A percentile compares a stretch with the other conserved stretches of the same genome.
Evolutionary conservation across 2,113 vertebrate species (phyloP).

Genomic region (Bucco capensis): DNA sequence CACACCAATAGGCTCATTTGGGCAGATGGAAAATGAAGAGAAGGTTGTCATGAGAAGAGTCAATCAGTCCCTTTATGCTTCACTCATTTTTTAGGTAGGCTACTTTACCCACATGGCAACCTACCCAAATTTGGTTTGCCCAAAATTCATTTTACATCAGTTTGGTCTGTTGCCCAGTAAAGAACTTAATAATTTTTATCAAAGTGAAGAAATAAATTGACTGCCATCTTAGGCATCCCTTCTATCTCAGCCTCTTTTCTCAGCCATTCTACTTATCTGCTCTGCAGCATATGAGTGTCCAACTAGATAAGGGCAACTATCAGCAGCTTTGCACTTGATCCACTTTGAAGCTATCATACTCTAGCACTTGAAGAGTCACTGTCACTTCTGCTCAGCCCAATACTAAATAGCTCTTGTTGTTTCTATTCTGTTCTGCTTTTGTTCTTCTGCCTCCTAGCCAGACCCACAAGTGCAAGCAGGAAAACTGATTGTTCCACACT

Average conservation of each 20-base stretch:
- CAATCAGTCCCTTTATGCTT: neutral
- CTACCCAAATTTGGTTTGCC: neutral
- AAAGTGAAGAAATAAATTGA: neutral
- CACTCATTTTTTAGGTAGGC: neutral
- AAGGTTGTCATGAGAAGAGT: neutral
- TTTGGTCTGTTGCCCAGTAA: neutral
- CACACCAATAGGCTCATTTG: neutral
- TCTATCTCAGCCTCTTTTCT: neutral
- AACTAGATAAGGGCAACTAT: accelerated
- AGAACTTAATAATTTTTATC: neutral
- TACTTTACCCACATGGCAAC: neutral
- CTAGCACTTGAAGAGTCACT: neutral
- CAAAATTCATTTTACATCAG: neutral
- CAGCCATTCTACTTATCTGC: neutral
- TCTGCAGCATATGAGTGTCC: neutral
- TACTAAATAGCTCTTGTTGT: neutral
- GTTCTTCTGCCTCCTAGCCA: neutral
- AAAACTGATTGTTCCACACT: neutral
- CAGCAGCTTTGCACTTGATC: neutral
- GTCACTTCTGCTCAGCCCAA: neutral
- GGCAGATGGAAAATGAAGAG: neutral
- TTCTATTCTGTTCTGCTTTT: neutral
- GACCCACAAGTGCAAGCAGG: neutral
- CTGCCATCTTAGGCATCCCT: neutral
- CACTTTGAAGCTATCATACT: neutral